Percentiles rank a stretch among this genome's conserved stretches.
Conservation (phyloP, 2,113 vertebrate species). For the Oenanthe oenanthe region DNA sequence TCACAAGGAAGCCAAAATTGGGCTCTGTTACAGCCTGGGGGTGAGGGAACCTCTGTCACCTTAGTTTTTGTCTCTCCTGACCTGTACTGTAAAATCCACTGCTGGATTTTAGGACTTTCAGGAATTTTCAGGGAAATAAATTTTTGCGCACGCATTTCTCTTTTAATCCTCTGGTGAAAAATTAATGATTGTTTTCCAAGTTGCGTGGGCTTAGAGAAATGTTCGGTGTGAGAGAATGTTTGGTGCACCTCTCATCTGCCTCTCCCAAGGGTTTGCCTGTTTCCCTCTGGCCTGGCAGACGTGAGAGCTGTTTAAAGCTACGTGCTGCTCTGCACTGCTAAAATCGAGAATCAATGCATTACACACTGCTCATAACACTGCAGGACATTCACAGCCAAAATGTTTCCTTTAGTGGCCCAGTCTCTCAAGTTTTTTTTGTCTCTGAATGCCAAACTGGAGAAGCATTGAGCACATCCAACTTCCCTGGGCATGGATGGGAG, state of each 20-base stretch:
- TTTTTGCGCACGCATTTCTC: neutral
- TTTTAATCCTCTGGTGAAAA: neutral
- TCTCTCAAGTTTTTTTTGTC: constrained; percentile 38
- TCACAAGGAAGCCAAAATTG: neutral
- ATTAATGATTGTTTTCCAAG: neutral
- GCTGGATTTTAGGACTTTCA: neutral
- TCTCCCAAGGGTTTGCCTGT: neutral
- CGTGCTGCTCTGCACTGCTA: neutral
- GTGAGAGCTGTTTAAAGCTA: neutral
- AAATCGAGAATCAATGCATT: neutral
- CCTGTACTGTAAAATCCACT: neutral
- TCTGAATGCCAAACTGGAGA: neutral
- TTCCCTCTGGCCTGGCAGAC: neutral
- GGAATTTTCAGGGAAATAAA: neutral
- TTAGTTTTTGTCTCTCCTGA: neutral
- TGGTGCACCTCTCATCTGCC: neutral
- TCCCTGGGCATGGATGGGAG: neutral
- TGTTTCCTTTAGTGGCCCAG: neutral
- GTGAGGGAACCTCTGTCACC: neutral
- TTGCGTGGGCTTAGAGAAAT: neutral
- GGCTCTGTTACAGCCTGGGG: neutral
- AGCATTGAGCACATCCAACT: neutral
- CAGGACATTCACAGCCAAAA: neutral
- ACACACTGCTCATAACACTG: neutral
- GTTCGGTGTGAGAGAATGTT: neutral